phyloP scores from a whole-genome alignment of 1,140 invertebrate genomes.

The Sesamia nonagrioides region DNA sequence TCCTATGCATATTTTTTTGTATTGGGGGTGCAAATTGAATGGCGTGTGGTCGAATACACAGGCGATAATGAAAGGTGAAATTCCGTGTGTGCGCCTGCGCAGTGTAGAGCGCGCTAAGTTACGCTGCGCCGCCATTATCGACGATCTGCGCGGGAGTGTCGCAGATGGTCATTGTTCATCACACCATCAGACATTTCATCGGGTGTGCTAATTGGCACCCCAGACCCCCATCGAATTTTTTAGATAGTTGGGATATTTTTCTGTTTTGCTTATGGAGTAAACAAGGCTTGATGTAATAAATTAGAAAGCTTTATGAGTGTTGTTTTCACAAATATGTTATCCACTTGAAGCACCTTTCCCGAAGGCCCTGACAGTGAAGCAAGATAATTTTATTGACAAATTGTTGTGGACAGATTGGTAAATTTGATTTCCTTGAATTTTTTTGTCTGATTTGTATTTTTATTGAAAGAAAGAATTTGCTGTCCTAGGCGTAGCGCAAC shows the following conservation, averaged over 20 bases:
- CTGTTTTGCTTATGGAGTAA: slow-evolving; percentile 5
- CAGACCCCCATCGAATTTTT: slow-evolving; percentile 39
- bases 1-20: slow-evolving; percentile 4
- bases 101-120: slow-evolving; percentile 33
- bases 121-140: slow-evolving; percentile 42
- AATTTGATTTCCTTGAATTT: no score
- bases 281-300: slow-evolving; percentile 21
- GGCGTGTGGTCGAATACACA: slow-evolving; percentile 35
- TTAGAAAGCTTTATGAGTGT: slow-evolving; percentile 25
- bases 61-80: slow-evolving; percentile 44
- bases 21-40: slow-evolving; percentile 23
- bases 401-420: no score
- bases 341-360: background rate
- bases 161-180: slow-evolving; percentile 49
- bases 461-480: no score
- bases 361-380: no score
- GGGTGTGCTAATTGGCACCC: slow-evolving; percentile 54
- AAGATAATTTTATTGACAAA: no score
- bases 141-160: slow-evolving; percentile 41
- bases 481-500: no score
- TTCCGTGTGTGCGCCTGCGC: slow-evolving; percentile 22
- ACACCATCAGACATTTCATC: slow-evolving; percentile 52
- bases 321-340: background rate
- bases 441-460: no score
- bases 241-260: slow-evolving; percentile 38